Evolutionary conservation across 1,140 invertebrate genomes (phyloP).

Genomic region (Phortica variegata): DNA sequence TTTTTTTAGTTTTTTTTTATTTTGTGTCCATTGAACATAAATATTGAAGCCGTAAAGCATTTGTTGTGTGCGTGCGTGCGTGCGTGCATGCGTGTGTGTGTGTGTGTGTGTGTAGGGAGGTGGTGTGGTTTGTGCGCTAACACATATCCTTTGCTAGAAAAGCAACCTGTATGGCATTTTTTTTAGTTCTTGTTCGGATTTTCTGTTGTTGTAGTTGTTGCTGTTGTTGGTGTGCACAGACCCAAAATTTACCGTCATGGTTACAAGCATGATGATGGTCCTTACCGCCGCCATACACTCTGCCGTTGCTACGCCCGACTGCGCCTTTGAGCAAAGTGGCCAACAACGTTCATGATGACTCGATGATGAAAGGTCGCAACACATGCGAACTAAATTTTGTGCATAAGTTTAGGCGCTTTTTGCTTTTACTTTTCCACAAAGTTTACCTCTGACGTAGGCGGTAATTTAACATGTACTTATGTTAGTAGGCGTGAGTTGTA

Average conservation of each 20-base stretch:
- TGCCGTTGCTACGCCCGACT: no score
- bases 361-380: constrained; percentile 47
- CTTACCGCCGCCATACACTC: no score
- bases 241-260: no score
- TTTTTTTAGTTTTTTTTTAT: background rate
- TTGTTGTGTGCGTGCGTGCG: background rate
- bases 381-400: constrained; percentile 44
- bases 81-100: background rate
- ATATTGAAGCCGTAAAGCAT: background rate
- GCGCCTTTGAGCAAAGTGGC: no score
- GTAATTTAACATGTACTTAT: no score
- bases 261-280: no score
- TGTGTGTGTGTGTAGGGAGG: background rate
- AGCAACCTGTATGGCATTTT: constrained; percentile 3
- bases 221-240: constrained; percentile 34
- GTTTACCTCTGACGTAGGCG: no score
- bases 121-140: no score
- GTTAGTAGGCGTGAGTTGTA: no score
- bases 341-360: no score
- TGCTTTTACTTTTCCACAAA: constrained; percentile 6
- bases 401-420: constrained; percentile 11
- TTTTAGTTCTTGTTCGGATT: background rate
- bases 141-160: background rate
- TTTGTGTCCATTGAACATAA: constrained; percentile 3
- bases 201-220: constrained; percentile 11